Base-by-base conservation (phyloP, 1,140 invertebrate genomes). In the Orius insidiosus region DNA sequence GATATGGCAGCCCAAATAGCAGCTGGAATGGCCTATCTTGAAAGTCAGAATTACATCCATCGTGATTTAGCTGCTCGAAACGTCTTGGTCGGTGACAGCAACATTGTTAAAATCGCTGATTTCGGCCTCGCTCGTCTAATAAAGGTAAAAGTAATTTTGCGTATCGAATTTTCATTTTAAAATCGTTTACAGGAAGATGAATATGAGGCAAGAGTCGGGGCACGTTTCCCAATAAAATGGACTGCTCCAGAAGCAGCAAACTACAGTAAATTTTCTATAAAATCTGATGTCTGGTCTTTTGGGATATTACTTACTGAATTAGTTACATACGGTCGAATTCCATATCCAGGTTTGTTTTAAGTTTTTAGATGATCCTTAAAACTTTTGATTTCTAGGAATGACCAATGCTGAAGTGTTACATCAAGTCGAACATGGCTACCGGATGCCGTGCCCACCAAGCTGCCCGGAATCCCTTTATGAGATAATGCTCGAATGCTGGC, bases 211-310 rank as follows among this genome's bases (percentile, higher is more conserved):
- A 74, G 94, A 59, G 83, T 93, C 35, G 90, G 90, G 19, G 94
- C 94, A 4, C 70, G 93, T 37, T 96, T 90, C 63, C 87, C 87
- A 30, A 95, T 97, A 54, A 96, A 96, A 67, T 96, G 92, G 92
- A 96, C 90, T 36, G 89, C 92, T 1, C 90, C 90, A 3, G 92
- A 98, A 70, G 94, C 95, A 36, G 93, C 94, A 10, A 97, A 97
- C 66, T 97, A 96, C 66, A 95, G 88, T 66, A 92, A 94, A 70
- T 99, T 98, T 72, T 97, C 93, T 54, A 98, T 98, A 59, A 98
- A 98, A 70, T 97, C 92, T 1, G 95, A 99, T 65, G 94, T 98
- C 8, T 99, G 95, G 95, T 95, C 89, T 47, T 99, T 98, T 64
- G 95, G 95, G 53, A 98, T 98, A 61, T 69, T 98, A 41, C 75